These are phyloP conservation scores for Laticauda colubrina DNA, from an alignment of 2,113 vertebrate species.

Conservation along the genomic window DNA sequence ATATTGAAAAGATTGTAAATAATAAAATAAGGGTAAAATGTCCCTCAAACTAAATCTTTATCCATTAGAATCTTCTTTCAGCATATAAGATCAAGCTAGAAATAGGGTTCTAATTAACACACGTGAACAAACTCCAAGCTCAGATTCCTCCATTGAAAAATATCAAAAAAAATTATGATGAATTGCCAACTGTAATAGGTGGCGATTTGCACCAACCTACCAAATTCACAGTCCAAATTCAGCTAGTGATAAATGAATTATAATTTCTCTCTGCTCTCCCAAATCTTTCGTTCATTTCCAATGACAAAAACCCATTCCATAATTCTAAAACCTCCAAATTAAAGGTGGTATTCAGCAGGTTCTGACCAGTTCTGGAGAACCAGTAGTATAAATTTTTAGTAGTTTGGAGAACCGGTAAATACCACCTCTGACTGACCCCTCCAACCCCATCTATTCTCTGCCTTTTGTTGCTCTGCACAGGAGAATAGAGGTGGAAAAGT, in stretches of 20 bases:
- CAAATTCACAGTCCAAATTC: background rate
- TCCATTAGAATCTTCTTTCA: background rate
- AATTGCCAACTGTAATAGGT: background rate
- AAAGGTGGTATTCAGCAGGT: no score
- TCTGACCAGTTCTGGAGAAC: no score
- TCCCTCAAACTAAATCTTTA: background rate
- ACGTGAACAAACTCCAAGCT: background rate
- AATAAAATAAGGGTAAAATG: background rate
- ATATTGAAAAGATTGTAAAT: background rate
- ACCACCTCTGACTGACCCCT: no score
- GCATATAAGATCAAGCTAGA: background rate
- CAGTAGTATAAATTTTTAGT: no score
- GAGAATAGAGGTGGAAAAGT: no score
- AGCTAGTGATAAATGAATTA: background rate
- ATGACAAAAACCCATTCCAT: background rate
- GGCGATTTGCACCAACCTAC: background rate
- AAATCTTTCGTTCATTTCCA: background rate
- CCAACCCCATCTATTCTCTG: no score
- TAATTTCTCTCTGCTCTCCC: background rate
- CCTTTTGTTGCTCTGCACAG: no score
- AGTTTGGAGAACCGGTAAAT: no score
- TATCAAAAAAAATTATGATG: background rate
- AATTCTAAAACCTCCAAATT: background rate
- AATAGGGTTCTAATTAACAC: background rate
- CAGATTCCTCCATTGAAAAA: background rate